phyloP scores from a whole-genome alignment of 2,888 invertebrate genomes.

The Lysandra bellargus region DNA sequence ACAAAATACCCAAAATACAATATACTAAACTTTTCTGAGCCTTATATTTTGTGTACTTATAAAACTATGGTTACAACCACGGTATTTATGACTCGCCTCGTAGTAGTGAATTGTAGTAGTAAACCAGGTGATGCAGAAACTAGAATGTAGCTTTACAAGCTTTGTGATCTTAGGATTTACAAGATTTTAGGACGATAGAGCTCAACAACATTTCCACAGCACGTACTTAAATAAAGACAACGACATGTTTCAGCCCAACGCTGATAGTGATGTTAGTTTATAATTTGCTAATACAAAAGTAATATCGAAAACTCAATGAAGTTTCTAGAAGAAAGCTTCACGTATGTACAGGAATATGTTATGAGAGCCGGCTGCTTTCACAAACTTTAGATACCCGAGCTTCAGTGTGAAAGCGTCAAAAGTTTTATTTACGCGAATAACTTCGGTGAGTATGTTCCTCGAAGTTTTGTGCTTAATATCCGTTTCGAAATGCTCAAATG shows the following conservation, averaged over 20 bases:
- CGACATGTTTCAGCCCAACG: background rate
- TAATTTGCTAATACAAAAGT: conserved; percentile 16
- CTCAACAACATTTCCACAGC: background rate
- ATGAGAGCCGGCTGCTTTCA: conserved; percentile 21
- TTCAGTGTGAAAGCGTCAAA: conserved; percentile 8
- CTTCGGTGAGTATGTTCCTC: background rate
- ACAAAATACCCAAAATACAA: background rate
- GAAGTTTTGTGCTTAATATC: conserved; percentile 4
- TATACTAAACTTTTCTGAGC: too few relatives aligned
- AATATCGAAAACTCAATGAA: background rate
- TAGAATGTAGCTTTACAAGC: too few relatives aligned
- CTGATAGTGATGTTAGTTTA: background rate
- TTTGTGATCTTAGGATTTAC: too few relatives aligned
- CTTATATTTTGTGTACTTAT: too few relatives aligned
- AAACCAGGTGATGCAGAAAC: too few relatives aligned
- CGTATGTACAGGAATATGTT: conserved; percentile 26
- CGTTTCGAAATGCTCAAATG: background rate
- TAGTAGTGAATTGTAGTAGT: too few relatives aligned
- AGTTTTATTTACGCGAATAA: conserved; percentile 12
- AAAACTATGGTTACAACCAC: too few relatives aligned
- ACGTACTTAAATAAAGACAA: background rate
- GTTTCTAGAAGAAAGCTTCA: conserved; percentile 14
- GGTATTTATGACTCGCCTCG: too few relatives aligned
- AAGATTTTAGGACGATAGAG: too few relatives aligned
- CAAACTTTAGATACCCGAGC: conserved; percentile 15